A percentile compares a stretch with the other conserved stretches of the same genome.
Conservation (phyloP, 1,140 invertebrate genomes). For the Elysia chlorotica region DNA sequence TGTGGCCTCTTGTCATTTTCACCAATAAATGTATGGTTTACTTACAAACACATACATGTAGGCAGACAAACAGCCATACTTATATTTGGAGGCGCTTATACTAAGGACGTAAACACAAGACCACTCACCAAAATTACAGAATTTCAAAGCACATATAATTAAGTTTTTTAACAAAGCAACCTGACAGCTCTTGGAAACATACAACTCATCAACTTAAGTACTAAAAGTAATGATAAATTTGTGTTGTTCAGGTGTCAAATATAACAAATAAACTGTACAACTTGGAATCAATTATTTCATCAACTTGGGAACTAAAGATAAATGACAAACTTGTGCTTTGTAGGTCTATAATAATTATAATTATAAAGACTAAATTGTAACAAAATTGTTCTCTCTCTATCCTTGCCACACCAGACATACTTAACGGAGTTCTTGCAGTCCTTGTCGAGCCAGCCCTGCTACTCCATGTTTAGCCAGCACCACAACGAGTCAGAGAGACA, state of each 20-base stretch:
- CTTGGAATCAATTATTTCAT: not conserved
- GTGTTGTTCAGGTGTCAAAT: too few species aligned
- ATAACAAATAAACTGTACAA: not conserved
- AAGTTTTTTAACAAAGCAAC: too few species aligned
- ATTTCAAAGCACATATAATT: too few species aligned
- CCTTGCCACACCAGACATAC: slow-evolving; percentile 48
- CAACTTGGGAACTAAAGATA: not conserved
- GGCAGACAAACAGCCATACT: too few species aligned
- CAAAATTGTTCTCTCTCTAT: not conserved
- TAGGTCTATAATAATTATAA: not conserved
- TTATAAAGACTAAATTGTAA: not conserved
- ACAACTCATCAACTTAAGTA: not conserved
- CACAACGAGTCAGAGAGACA: slow-evolving; percentile 57
- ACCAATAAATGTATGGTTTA: too few species aligned
- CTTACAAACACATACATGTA: too few species aligned
- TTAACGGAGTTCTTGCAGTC: slow-evolving; percentile 58
- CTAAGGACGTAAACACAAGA: too few species aligned
- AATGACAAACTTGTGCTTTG: not conserved
- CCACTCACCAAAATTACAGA: too few species aligned
- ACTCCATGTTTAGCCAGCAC: slow-evolving; percentile 54
- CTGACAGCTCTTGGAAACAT: too few species aligned
- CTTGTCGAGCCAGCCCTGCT: slow-evolving; percentile 56
- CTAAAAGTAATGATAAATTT: not conserved
- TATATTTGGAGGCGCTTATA: too few species aligned
- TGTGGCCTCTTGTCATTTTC: too few species aligned